Percentiles rank a stretch among this genome's conserved stretches.
phyloP scores from a whole-genome alignment of 2,888 invertebrate genomes.

The Hypomecis punctinalis region DNA sequence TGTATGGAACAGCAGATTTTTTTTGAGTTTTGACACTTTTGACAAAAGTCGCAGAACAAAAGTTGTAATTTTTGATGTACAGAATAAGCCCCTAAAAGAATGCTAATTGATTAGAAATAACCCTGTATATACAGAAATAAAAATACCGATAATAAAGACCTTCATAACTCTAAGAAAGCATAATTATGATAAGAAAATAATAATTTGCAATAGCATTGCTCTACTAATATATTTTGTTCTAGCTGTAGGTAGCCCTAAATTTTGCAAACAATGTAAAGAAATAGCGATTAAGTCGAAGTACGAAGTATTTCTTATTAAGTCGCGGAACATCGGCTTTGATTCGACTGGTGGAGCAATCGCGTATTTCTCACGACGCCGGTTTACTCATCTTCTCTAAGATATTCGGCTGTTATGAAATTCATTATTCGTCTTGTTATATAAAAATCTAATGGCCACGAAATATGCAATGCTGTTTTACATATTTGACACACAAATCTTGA shows the following conservation, averaged over 20 bases:
- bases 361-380: constrained; percentile 62
- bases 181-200: no score
- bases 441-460: constrained; percentile 22
- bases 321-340: constrained; percentile 53
- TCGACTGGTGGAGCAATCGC: constrained; percentile 56
- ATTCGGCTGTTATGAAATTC: constrained; percentile 55
- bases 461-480: constrained; percentile 10
- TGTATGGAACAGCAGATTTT: no score
- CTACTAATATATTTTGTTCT: no score
- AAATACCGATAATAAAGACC: no score
- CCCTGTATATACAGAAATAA: no score
- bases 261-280: constrained; percentile 52
- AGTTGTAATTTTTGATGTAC: no score
- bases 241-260: constrained; percentile 22
- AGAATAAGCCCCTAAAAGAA: no score
- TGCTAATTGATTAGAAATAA: no score
- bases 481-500: constrained; percentile 5
- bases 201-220: no score
- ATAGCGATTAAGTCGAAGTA: constrained; percentile 53
- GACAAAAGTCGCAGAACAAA: no score
- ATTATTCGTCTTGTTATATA: constrained; percentile 23
- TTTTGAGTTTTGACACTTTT: no score
- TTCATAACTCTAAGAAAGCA: no score
- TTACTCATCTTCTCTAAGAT: constrained; percentile 39
- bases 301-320: constrained; percentile 40